Evolutionary conservation across 2,113 vertebrate genomes (phyloP).

Genomic region (Platysteira castanea): DNA sequence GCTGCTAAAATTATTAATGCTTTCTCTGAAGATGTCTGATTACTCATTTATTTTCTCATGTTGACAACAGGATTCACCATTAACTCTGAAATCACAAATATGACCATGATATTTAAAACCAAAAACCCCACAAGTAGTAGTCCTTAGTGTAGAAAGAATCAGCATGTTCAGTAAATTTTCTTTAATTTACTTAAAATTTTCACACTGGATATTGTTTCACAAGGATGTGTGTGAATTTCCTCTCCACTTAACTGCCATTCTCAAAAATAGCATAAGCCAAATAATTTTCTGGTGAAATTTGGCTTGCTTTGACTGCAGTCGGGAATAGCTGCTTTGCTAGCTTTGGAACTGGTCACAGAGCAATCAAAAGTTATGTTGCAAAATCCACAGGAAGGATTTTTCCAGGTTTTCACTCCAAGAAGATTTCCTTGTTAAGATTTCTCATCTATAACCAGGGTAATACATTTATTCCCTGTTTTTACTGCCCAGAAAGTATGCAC

Average conservation of each 20-base stretch:
- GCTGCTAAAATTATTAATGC: background rate
- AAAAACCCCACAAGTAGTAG: background rate
- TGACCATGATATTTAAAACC: background rate
- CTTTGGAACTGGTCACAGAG: background rate
- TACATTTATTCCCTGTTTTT: background rate
- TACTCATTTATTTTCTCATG: background rate
- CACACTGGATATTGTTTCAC: background rate
- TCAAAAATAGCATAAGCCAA: background rate
- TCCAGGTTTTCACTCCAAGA: background rate
- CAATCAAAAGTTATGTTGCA: background rate
- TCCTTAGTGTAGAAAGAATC: background rate
- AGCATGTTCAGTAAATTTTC: background rate
- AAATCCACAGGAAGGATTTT: slow-evolving; percentile 17
- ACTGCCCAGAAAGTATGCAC: background rate
- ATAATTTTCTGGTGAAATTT: background rate
- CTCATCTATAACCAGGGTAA: background rate
- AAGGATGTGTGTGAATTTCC: background rate
- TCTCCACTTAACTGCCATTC: background rate
- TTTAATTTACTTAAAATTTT: background rate
- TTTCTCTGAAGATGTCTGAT: background rate
- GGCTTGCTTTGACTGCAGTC: background rate
- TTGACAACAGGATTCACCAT: background rate
- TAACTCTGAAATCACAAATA: background rate
- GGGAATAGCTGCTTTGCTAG: background rate
- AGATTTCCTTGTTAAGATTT: background rate